These are phyloP conservation scores for Pachycephus smyrnensis DNA, from an alignment of 2,888 invertebrate genomes.

Conservation along the genomic window DNA sequence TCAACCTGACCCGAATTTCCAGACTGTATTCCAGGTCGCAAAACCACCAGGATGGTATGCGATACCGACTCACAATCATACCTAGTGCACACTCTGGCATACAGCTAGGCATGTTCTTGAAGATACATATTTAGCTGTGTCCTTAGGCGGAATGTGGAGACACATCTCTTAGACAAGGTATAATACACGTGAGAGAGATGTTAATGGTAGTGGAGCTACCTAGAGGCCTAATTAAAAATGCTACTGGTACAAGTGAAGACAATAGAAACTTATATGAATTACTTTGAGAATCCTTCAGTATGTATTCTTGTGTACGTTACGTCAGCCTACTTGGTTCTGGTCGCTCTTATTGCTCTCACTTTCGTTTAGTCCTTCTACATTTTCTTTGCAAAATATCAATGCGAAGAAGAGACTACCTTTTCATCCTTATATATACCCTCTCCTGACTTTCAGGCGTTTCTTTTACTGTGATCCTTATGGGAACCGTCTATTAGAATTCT, in stretches of 20 bases:
- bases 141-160: background rate
- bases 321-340: background rate
- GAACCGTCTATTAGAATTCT: background rate
- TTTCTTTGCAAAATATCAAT: background rate
- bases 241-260: slow-evolving; percentile 16
- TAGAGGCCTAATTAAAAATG: slow-evolving; percentile 23
- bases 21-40: no score
- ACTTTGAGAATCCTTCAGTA: background rate
- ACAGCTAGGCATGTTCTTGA: no score
- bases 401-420: background rate
- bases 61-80: no score
- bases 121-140: no score
- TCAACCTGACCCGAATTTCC: background rate
- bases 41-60: no score
- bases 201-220: background rate
- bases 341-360: no score
- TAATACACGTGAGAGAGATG: background rate
- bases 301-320: background rate
- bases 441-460: background rate
- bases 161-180: background rate
- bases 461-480: background rate
- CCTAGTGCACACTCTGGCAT: no score
- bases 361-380: no score
- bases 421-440: background rate
- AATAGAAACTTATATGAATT: slow-evolving; percentile 14